Conservation (phyloP, 2,113 vertebrate genomes). For the Falcunculus frontatus region DNA sequence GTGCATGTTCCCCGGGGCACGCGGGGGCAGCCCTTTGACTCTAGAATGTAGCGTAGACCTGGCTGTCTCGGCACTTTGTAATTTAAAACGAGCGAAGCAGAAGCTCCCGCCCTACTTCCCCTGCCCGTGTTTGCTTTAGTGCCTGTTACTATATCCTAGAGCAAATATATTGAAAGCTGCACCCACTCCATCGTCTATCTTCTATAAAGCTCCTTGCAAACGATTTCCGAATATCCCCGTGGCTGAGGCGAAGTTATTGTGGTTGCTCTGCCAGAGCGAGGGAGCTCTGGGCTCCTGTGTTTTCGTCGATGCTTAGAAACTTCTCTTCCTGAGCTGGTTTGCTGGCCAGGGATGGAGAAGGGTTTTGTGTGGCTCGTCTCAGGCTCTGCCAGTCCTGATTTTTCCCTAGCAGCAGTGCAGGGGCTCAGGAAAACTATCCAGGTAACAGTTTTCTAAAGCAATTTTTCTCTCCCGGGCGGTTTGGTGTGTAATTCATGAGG, state of each 20-base stretch:
- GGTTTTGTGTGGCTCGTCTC: not conserved
- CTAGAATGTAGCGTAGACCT: not conserved
- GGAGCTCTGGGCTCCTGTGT: not conserved
- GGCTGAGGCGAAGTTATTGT: fast-evolving
- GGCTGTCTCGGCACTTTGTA: not conserved
- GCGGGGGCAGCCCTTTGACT: not conserved
- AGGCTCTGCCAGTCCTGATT: not conserved
- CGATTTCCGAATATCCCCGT: not conserved
- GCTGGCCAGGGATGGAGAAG: not conserved
- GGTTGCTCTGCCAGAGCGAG: not conserved
- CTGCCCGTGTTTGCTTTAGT: not conserved
- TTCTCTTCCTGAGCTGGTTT: not conserved
- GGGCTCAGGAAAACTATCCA: not conserved
- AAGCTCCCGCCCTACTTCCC: not conserved
- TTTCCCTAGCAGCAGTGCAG: not conserved
- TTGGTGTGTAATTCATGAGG: not conserved
- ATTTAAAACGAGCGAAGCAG: not conserved
- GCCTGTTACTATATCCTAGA: slow-evolving; percentile 38
- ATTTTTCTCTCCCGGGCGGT: fast-evolving
- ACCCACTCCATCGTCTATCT: not conserved
- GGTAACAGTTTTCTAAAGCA: not conserved
- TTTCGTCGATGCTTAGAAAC: not conserved
- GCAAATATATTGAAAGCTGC: slow-evolving; percentile 43
- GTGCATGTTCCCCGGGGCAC: slow-evolving; percentile 9
- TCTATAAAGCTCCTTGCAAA: not conserved